Evolutionary conservation across 2,113 vertebrate genomes (phyloP).

Genomic region (Marmota monax): DNA sequence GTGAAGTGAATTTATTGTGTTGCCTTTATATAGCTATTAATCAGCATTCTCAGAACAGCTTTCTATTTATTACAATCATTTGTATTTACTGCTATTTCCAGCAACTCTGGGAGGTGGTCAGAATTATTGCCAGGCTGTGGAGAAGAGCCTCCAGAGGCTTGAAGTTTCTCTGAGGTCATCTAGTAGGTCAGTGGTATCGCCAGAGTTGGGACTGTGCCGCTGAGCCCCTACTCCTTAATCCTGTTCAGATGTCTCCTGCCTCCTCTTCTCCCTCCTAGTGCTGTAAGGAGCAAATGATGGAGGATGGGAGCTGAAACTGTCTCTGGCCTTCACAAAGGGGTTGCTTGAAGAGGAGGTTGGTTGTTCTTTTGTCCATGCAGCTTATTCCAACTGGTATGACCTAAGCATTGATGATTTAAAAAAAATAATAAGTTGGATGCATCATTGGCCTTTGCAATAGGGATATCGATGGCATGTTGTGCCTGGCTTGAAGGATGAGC

Average conservation of each 20-base stretch:
- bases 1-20: not conserved
- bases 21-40: conserved; percentile 29
- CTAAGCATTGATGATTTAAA: not conserved
- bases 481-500: not conserved
- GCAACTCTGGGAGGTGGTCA: not conserved
- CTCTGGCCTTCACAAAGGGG: not conserved
- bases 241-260: fast-evolving
- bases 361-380: not conserved
- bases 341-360: not conserved
- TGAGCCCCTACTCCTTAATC: not conserved
- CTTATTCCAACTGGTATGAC: conserved; percentile 20
- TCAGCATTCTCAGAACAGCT: conserved; percentile 54
- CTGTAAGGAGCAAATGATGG: not conserved
- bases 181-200: not conserved
- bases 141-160: not conserved
- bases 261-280: not conserved
- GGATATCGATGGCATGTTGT: not conserved
- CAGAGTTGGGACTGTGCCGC: not conserved
- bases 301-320: not conserved
- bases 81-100: conserved; percentile 24
- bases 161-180: not conserved
- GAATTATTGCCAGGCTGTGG: not conserved
- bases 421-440: not conserved
- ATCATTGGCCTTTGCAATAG: not conserved
- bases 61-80: conserved; percentile 54